phyloP scores from a whole-genome alignment of 1,140 invertebrate genomes.

The Leptonema lineaticorne region DNA sequence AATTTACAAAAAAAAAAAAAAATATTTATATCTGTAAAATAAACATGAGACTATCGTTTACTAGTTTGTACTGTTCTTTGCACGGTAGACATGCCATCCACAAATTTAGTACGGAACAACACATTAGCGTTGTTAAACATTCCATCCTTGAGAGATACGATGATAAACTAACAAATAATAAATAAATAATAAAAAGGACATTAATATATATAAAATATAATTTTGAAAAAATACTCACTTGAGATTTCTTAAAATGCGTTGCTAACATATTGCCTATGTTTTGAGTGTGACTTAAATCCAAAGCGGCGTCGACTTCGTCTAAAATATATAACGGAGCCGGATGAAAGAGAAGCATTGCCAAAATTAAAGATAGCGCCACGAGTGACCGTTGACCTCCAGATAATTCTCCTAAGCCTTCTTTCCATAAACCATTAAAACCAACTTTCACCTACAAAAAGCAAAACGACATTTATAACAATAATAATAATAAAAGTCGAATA shows the following conservation, averaged over 20 bases:
- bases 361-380: slow-evolving; percentile 93
- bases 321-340: slow-evolving; percentile 98
- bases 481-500: neutral
- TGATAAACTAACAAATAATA: slow-evolving; percentile 81
- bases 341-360: slow-evolving; percentile 95
- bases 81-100: slow-evolving; percentile 93
- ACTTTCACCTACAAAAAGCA: slow-evolving; percentile 72
- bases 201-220: neutral
- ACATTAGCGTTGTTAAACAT: slow-evolving; percentile 99
- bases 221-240: slow-evolving; percentile 58
- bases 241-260: slow-evolving; percentile 91
- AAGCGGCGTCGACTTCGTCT: slow-evolving; percentile 98
- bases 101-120: slow-evolving; percentile 91
- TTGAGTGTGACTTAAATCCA: slow-evolving; percentile 98
- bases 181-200: neutral
- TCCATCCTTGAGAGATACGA: slow-evolving; percentile 98
- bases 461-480: slow-evolving; percentile 12
- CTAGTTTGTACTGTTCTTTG: slow-evolving; percentile 60
- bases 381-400: slow-evolving; percentile 96
- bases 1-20: neutral
- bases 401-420: slow-evolving; percentile 93
- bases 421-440: slow-evolving; percentile 92
- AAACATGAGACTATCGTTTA: slow-evolving; percentile 13
- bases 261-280: slow-evolving; percentile 97
- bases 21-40: too few species aligned